phyloP scores from a whole-genome alignment of 1,140 invertebrate species.

The Drosophila punjabiensis region DNA sequence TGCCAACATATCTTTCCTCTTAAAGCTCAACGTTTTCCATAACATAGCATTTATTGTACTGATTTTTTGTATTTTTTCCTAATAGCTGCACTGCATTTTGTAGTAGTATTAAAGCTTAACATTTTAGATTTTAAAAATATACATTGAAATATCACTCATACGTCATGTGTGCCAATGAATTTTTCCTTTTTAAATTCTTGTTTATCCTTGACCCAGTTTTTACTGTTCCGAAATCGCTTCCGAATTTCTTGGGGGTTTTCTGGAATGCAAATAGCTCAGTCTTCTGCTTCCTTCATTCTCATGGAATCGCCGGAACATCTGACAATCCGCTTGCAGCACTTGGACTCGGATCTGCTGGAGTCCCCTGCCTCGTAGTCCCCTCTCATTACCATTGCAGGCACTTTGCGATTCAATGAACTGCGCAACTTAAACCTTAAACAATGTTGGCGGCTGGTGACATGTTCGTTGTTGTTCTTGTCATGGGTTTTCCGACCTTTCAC shows the following conservation, averaged over 20 bases:
- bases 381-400: slow-evolving; percentile 39
- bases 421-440: slow-evolving; percentile 43
- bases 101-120: not conserved
- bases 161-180: not conserved
- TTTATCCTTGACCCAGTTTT: not conserved
- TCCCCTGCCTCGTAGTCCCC: not conserved
- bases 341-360: slow-evolving; percentile 6
- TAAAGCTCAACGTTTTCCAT: not conserved
- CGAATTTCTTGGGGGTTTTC: slow-evolving; percentile 3
- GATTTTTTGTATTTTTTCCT: not conserved
- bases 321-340: slow-evolving; percentile 23
- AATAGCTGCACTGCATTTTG: not conserved
- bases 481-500: slow-evolving; percentile 25
- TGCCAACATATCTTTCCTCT: not conserved
- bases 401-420: slow-evolving; percentile 44
- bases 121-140: not conserved
- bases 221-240: not conserved
- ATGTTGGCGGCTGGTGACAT: slow-evolving; percentile 37
- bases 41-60: not conserved
- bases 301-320: slow-evolving; percentile 8
- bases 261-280: slow-evolving; percentile 14
- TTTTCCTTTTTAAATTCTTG: not conserved
- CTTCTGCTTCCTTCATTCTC: not conserved
- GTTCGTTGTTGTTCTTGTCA: slow-evolving; percentile 33
- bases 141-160: not conserved